Conservation (phyloP, 2,113 vertebrate species). For the Panthera leo region DNA sequence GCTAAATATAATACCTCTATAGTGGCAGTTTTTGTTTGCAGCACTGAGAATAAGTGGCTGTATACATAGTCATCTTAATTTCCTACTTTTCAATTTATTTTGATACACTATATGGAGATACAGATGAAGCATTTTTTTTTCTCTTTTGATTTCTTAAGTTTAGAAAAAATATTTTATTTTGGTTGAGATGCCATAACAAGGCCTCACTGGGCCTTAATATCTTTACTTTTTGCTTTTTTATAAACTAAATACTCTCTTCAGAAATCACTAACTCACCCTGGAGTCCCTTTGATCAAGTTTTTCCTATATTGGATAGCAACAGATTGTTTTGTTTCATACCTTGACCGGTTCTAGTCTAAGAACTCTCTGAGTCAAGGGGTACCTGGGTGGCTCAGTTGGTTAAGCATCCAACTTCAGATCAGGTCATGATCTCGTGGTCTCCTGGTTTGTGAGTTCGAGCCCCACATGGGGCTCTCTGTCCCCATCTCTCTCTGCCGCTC, state of each 20-base stretch:
- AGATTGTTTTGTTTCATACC: background rate
- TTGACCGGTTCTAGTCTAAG: background rate
- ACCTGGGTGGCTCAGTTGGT: no score
- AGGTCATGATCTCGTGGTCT: no score
- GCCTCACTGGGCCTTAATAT: constrained; percentile 56
- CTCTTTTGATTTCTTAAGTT: constrained; percentile 61
- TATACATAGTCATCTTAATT: background rate
- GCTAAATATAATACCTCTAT: background rate
- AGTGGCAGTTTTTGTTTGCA: background rate
- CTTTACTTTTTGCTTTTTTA: constrained; percentile 46
- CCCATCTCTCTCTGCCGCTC: no score
- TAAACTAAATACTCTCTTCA: background rate
- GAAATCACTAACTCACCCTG: background rate
- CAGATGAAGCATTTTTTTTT: background rate
- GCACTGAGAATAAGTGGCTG: background rate
- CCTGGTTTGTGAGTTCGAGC: no score
- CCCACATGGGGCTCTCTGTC: no score
- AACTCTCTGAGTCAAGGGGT: background rate
- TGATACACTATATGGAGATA: background rate
- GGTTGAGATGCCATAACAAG: constrained; percentile 56
- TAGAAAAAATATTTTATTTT: constrained; percentile 61
- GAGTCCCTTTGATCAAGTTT: constrained; percentile 2
- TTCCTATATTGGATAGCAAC: background rate
- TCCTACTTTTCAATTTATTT: constrained; percentile 40
- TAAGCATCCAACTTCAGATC: no score